Conservation (phyloP, 2,797 vertebrate species). For the Syndactyla subalaris region DNA sequence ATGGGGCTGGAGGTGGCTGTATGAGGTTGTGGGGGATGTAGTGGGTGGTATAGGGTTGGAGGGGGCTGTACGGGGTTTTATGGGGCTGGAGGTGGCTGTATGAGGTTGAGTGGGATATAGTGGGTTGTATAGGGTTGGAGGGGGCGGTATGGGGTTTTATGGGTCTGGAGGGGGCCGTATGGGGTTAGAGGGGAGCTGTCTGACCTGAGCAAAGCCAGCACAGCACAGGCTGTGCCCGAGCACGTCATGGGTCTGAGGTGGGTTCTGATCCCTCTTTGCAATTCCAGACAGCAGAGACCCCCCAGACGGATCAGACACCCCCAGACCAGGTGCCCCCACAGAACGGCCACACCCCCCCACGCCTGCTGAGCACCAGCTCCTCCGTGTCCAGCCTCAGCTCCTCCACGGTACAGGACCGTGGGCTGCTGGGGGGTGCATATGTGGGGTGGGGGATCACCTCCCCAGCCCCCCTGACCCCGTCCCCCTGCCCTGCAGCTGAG, state of each 20-base stretch:
- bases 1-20: background rate
- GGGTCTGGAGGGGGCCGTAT: background rate
- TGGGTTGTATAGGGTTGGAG: too few relatives aligned
- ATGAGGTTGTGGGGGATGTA: too few relatives aligned
- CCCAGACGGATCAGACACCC: background rate
- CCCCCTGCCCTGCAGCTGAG: slow-evolving; percentile 75
- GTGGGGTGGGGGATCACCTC: rapidly evolving
- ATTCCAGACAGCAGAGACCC: background rate
- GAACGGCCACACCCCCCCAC: background rate
- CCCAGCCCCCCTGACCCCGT: background rate
- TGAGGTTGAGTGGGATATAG: too few relatives aligned
- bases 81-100: background rate
- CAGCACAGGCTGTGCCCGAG: rapidly evolving
- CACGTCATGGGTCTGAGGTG: background rate
- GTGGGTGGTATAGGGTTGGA: too few relatives aligned
- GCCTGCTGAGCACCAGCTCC: slow-evolving; percentile 78
- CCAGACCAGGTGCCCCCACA: background rate
- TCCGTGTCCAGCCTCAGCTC: slow-evolving; percentile 87
- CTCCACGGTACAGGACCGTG: slow-evolving; percentile 64
- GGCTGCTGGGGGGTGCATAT: rapidly evolving
- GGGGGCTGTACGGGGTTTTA: background rate
- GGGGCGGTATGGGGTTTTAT: background rate
- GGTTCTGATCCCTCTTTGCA: background rate
- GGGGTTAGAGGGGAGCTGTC: rapidly evolving
- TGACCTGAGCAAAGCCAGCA: background rate